Evolutionary conservation across 2,113 vertebrate species (phyloP), one percentile per base, ranked within the genome.

Genomic region (Triplophysa siluroides): DNA sequence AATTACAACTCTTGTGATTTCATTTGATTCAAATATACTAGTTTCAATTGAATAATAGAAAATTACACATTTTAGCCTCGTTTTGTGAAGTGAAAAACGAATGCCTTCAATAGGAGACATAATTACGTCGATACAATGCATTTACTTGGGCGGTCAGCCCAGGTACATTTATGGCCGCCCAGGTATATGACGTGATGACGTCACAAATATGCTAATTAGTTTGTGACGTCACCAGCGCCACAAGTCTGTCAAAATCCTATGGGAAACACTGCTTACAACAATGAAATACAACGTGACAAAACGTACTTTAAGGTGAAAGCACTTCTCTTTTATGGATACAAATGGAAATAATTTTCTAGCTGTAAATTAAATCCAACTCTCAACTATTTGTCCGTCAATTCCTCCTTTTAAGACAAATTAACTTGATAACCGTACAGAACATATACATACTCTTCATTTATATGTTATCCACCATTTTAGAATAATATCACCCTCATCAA

Each of bases 1-100:
- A 72, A 74, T 74, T 43, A 74, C n/a, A 24, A 61, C 3, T 24
- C 56, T 61, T 61, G 21, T 12, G n/a, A 45, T 61, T 7, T 12
- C 21, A 18, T 61, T 74, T 74, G 24, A 61, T 61, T 60, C 14
- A 74, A 74, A 45, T 23, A 45, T 56, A 61, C 23, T 16, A 29
- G 33, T 45, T 62, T 43, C 2, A 11, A 12, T 43, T 60, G 72
- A 74, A 62, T 45, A 74, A 62, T 74, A 24, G 52, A 61, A 74
- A 60, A 60, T 45, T 1, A 19, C n/a, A 41, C 12, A 24, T 62
- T 61, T 74, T 26, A 45, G 38, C 21, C 26, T 61, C 12, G 41
- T 72, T 72, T 41, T 21, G 19, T 38, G 19, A 29, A 58, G 1
- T 73, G 29, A 61, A 61, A 45, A 41, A 16, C 29, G 4, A 56